These are phyloP conservation scores for Blera fallax DNA, from an alignment of 2,888 invertebrate genomes.

Conservation along the genomic window DNA sequence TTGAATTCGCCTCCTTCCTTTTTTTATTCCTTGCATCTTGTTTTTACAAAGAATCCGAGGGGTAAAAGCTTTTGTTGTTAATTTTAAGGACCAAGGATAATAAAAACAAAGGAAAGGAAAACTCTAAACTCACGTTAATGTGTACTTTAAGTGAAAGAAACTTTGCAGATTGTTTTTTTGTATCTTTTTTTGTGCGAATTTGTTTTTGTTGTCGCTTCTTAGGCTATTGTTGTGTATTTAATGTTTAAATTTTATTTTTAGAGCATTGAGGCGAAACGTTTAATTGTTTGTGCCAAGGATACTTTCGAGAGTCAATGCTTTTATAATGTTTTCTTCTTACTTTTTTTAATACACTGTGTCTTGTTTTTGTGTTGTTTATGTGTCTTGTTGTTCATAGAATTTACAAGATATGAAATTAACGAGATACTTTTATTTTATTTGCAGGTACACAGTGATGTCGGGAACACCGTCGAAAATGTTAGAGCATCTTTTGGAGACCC, in stretches of 20 bases:
- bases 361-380: neutral
- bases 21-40: too few species aligned
- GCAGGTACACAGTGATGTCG: conserved; percentile 92
- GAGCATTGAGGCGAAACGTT: neutral
- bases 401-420: neutral
- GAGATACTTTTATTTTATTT: conserved; percentile 16
- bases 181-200: neutral
- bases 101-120: neutral
- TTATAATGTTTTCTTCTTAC: neutral
- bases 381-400: neutral
- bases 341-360: neutral
- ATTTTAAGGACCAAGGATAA: conserved; percentile 25
- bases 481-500: conserved; percentile 91
- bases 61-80: neutral
- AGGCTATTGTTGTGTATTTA: neutral
- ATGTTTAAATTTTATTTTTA: neutral
- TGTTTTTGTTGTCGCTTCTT: neutral
- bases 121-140: neutral
- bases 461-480: conserved; percentile 93
- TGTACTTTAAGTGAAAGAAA: conserved; percentile 4
- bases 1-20: conserved; percentile 35
- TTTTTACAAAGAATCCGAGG: neutral
- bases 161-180: conserved; percentile 16
- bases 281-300: conserved; percentile 27
- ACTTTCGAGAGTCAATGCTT: neutral